A percentile compares a stretch with the other conserved stretches of the same genome.
Conservation (phyloP, 2,888 invertebrate genomes). For the Neocrepidodera transversa region DNA sequence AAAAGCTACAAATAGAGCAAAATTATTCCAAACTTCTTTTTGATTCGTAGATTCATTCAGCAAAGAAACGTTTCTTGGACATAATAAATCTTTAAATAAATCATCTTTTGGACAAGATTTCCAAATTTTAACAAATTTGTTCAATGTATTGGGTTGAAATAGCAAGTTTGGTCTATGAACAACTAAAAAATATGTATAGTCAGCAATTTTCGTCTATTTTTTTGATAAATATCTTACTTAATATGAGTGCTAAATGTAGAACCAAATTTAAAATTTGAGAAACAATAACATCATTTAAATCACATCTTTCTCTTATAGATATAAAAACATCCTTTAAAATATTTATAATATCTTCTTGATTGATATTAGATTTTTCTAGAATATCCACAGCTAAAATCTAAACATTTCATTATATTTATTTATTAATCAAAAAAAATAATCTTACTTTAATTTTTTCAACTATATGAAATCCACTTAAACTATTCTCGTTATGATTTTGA, state of each 20-base stretch:
- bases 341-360: slow-evolving; percentile 29
- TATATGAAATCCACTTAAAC: slow-evolving; percentile 49
- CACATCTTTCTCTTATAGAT: slow-evolving; percentile 51
- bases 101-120: slow-evolving; percentile 37
- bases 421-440: not conserved
- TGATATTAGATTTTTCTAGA: slow-evolving; percentile 36
- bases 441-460: slow-evolving; percentile 51
- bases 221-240: slow-evolving; percentile 45
- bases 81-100: slow-evolving; percentile 50
- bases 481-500: slow-evolving; percentile 46
- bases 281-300: slow-evolving; percentile 52
- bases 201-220: not conserved
- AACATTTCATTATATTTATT: not conserved
- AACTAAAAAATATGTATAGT: slow-evolving; percentile 38
- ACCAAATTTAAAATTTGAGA: slow-evolving; percentile 46
- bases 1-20: slow-evolving; percentile 45
- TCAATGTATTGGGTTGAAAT: slow-evolving; percentile 27
- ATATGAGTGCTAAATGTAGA: slow-evolving; percentile 49
- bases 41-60: slow-evolving; percentile 43
- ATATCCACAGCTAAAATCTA: slow-evolving; percentile 39
- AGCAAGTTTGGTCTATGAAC: slow-evolving; percentile 37
- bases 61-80: slow-evolving; percentile 50
- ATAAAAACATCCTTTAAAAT: slow-evolving; percentile 38
- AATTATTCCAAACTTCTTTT: slow-evolving; percentile 46
- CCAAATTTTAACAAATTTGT: slow-evolving; percentile 43